Base-by-base conservation (phyloP, 1,140 invertebrate species). In the Zaprionus davidi region DNA sequence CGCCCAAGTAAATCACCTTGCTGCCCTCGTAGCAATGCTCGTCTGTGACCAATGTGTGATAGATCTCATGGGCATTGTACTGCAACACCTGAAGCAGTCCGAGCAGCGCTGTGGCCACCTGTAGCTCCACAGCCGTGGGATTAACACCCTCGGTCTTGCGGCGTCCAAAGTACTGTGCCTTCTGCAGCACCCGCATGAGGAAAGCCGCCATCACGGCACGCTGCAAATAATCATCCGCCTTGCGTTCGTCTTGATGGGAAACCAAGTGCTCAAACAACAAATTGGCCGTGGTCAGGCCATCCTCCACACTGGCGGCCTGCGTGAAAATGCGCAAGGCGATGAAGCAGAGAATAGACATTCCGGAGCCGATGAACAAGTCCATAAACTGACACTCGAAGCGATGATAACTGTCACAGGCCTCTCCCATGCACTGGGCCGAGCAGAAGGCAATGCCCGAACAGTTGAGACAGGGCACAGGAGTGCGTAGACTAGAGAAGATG, bases 21-120 rank as follows among this genome's bases (percentile, higher is more conserved):
- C 94, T 93, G 44, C 94, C 93, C 49, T 93, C 93, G 78, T 96
- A 94, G 69, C 86, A 84, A 75, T 95, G 94, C 12, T 93, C 80
- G 5, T 91, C 90, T 9, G 92, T 93, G 11, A 94, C 85, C 1
- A 94, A 81, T 0, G 96, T 95, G 86, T 98, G 96, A 70, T 95
- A 96, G n/a, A 98, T 95, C 93, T 98, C 97, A 91, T 98, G 97
- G 1, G 97, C 97, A 93, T 98, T 98, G 93, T 97, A 98, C 78
- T 98, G 97, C 2, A 98, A 92, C 56, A 97, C 94, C 93, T 97
- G 96, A 3, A 98, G 93, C 82, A 97, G 95, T 38, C 95, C 94
- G 1, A 97, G 92, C 17, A 98, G 91, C 17, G 97, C 92, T 15
- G 95, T 94, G 11, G 93, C 95, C 24, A 96, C 94, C 46, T 93